A percentile compares a stretch with the other conserved stretches of the same genome.
Evolutionary conservation across 2,888 invertebrate genomes (phyloP).

Genomic region (Drosophila silvestris): DNA sequence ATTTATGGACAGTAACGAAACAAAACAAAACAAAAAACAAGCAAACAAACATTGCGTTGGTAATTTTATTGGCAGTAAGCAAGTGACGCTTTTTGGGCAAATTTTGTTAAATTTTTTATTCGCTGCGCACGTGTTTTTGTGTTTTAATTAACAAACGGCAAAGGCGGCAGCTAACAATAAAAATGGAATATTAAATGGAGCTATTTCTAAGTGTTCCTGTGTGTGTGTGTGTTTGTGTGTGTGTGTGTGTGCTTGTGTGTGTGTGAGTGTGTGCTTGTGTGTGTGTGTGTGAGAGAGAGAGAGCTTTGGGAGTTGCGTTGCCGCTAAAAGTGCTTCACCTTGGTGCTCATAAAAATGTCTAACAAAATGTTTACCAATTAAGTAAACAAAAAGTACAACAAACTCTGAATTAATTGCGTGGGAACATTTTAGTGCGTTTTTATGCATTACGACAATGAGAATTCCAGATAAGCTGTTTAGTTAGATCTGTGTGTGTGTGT

Average conservation of each 20-base stretch:
- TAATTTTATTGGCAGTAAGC: conserved; percentile 40
- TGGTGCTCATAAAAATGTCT: conserved; percentile 73
- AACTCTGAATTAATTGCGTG: conserved; percentile 79
- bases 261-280: conserved; percentile 26
- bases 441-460: conserved; percentile 72
- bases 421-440: conserved; percentile 79
- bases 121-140: conserved; percentile 80
- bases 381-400: conserved; percentile 73
- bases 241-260: conserved; percentile 27
- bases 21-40: not conserved
- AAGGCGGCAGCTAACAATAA: conserved; percentile 69
- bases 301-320: conserved; percentile 38
- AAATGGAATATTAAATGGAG: conserved; percentile 72
- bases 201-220: conserved; percentile 29
- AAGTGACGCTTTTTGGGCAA: conserved; percentile 24
- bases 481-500: not conserved
- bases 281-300: conserved; percentile 13
- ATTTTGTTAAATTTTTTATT: conserved; percentile 72
- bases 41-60: conserved; percentile 15
- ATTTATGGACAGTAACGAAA: conserved; percentile 45
- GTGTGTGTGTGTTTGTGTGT: conserved; percentile 24
- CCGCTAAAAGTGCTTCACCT: conserved; percentile 65
- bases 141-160: conserved; percentile 79
- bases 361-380: conserved; percentile 82
- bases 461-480: conserved; percentile 24